These are phyloP conservation scores for Agelas oroides DNA, from an alignment of 37 sponge, comb jelly and placozoan genomes.

Conservation along the genomic window DNA sequence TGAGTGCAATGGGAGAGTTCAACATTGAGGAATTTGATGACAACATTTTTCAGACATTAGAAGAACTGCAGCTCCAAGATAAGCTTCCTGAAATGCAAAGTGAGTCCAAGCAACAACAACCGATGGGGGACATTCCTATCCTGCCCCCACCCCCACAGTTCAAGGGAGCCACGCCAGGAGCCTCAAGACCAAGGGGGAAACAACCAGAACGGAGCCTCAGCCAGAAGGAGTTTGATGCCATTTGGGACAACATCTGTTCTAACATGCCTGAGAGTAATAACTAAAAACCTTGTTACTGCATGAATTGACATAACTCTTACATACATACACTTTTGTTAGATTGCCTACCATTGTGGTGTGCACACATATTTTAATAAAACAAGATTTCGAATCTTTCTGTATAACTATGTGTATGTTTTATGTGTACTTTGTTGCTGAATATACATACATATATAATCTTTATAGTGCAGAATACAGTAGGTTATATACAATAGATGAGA, in stretches of 20 bases:
- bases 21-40: constrained; percentile 28
- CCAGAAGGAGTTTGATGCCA: constrained; percentile 38
- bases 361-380: no score
- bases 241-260: constrained; percentile 40
- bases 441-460: background rate
- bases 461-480: no score
- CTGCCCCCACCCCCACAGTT: background rate
- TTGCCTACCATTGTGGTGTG: no score
- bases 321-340: no score
- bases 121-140: background rate
- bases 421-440: background rate
- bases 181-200: background rate
- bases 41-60: constrained; percentile 28
- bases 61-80: constrained; percentile 1
- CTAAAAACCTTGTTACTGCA: no score
- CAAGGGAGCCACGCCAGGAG: background rate
- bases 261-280: background rate
- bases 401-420: background rate
- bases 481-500: no score
- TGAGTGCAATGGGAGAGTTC: constrained; percentile 15
- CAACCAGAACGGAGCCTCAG: constrained; percentile 10
- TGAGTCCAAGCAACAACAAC: background rate
- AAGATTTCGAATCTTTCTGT: no score
- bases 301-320: no score
- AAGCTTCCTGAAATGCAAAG: background rate